phyloP scores from a whole-genome alignment of 2,113 vertebrate genomes.

The Alexandromys fortis region DNA sequence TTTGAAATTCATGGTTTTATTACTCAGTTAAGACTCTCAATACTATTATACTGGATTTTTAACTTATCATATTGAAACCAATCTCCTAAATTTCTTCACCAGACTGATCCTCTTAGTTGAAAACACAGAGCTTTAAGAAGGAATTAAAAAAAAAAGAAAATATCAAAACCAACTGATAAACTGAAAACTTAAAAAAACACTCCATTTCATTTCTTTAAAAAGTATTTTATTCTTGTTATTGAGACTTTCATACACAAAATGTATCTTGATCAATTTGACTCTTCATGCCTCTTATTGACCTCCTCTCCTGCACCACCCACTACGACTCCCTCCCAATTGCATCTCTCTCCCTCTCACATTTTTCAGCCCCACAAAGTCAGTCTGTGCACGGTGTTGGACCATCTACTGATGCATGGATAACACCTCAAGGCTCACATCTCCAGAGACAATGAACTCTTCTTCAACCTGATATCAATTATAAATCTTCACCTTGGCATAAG shows the following conservation, averaged over 20 bases:
- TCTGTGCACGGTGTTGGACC: neutral
- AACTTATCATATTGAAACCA: neutral
- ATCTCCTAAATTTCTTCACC: neutral
- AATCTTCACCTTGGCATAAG: neutral
- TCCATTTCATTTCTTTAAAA: neutral
- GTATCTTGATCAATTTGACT: neutral
- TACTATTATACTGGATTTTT: neutral
- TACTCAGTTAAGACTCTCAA: neutral
- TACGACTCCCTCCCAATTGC: neutral
- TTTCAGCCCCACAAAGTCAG: too few species aligned
- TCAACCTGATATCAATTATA: too few species aligned
- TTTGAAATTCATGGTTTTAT: conserved; percentile 6
- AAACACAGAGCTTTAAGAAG: neutral
- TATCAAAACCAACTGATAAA: neutral
- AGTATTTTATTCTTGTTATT: neutral
- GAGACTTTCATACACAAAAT: neutral
- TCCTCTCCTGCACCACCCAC: neutral
- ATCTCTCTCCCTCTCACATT: neutral
- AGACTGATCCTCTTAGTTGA: neutral
- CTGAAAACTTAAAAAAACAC: neutral
- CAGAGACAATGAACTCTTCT: neutral
- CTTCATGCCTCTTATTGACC: neutral
- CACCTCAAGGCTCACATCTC: neutral
- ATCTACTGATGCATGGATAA: too few species aligned
- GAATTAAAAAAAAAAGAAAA: neutral